Conservation (phyloP, 2,113 vertebrate species). For the Ahaetulla prasina region DNA sequence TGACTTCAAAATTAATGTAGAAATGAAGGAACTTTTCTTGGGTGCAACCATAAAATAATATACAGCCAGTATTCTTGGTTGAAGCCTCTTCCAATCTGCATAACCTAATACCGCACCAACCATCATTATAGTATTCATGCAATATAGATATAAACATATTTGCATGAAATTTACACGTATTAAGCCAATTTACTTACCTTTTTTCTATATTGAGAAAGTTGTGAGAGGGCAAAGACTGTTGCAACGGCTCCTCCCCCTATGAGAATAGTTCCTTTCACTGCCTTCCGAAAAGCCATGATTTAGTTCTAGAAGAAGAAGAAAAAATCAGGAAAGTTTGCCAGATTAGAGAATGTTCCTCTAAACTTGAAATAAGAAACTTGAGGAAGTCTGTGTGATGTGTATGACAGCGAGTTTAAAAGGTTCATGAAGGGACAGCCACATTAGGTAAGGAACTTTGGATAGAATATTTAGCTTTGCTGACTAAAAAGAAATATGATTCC, state of each 20-base stretch:
- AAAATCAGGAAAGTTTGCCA: constrained; percentile 35
- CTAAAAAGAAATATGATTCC: neutral
- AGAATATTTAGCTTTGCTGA: neutral
- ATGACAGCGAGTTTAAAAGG: constrained; percentile 4
- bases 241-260: constrained; percentile 84
- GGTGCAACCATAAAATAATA: neutral
- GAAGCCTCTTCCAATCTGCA: neutral
- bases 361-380: constrained; percentile 16
- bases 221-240: constrained; percentile 82
- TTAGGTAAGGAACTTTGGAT: neutral
- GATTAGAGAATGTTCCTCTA: constrained; percentile 36
- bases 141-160: constrained; percentile 25
- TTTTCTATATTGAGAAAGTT: constrained; percentile 84
- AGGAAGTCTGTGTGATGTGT: neutral
- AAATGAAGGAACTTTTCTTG: neutral
- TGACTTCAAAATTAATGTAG: neutral
- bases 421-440: neutral
- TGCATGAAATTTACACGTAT: constrained; percentile 29
- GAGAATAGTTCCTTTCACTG: constrained; percentile 77
- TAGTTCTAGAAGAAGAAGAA: constrained; percentile 50
- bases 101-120: too few species aligned
- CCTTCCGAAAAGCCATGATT: constrained; percentile 91
- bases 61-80: neutral
- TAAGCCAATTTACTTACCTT: constrained; percentile 72
- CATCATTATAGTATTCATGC: neutral